Conservation (phyloP, 2,797 vertebrate genomes). For the Hypotaenidia okinawae region DNA sequence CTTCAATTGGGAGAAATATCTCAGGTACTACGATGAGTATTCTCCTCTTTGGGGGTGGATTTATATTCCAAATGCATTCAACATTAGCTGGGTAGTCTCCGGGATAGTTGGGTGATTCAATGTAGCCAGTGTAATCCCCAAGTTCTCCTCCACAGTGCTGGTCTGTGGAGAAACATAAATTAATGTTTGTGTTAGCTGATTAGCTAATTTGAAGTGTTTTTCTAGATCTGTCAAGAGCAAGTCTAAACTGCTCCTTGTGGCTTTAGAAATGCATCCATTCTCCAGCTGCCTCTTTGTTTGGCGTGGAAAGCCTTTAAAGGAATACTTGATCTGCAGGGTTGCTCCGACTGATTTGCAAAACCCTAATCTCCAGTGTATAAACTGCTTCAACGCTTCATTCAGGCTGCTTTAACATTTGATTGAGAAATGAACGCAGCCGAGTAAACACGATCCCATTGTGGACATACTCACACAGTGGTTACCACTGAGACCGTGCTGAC, state of each 20-base stretch:
- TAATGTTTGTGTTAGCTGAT: not conserved
- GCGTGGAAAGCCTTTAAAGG: not conserved
- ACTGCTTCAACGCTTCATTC: not conserved
- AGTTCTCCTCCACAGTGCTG: slow-evolving; percentile 94
- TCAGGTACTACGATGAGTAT: slow-evolving; percentile 97
- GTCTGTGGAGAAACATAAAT: slow-evolving; percentile 79
- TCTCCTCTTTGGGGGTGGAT: slow-evolving; percentile 92
- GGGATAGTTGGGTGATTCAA: slow-evolving; percentile 97
- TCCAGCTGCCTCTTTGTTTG: not conserved
- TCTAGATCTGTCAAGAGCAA: not conserved
- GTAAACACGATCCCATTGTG: not conserved
- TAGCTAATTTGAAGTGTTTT: not conserved
- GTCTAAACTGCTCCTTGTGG: not conserved
- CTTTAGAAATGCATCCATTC: not conserved
- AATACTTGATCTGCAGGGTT: not conserved
- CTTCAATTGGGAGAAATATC: slow-evolving; percentile 97
- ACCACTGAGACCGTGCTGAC: not conserved
- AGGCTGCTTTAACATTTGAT: not conserved
- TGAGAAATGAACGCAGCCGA: not conserved
- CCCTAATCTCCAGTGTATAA: not conserved
- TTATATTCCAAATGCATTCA: slow-evolving; percentile 96
- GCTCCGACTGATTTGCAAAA: not conserved
- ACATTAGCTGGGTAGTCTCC: slow-evolving; percentile 96
- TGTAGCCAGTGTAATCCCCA: slow-evolving; percentile 94
- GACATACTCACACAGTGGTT: not conserved